Conservation (phyloP, 2,888 invertebrate genomes). For the Camponotus fellah region DNA sequence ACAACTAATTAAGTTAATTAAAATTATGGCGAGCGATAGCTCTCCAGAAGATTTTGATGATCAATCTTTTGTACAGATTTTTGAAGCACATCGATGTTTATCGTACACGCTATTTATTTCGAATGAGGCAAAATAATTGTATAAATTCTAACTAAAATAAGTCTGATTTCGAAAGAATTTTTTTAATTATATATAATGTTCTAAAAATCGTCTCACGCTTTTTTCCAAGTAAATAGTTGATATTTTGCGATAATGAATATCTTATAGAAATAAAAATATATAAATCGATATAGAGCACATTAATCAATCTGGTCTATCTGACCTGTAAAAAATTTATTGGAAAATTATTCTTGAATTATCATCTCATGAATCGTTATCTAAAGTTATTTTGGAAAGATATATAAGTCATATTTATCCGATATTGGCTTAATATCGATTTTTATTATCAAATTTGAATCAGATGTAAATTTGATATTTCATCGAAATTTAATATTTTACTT, state of each 20-base stretch:
- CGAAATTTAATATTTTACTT: background rate
- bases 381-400: background rate
- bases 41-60: background rate
- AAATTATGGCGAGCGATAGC: background rate
- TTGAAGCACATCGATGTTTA: background rate
- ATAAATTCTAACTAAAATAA: background rate
- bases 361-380: background rate
- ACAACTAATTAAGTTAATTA: background rate
- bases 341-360: background rate
- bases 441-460: background rate
- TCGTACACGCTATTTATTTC: background rate
- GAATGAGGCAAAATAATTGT: background rate
- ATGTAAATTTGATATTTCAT: background rate
- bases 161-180: background rate
- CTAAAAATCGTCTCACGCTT: background rate
- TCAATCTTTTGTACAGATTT: background rate
- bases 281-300: background rate
- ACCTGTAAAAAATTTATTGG: background rate
- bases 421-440: background rate
- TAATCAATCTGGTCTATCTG: background rate
- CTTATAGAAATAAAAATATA: background rate
- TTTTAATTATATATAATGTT: background rate
- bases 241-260: background rate
- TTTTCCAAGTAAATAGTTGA: background rate
- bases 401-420: background rate